phyloP scores from a whole-genome alignment of 2,888 invertebrate species.

The Heliconius ethilla region DNA sequence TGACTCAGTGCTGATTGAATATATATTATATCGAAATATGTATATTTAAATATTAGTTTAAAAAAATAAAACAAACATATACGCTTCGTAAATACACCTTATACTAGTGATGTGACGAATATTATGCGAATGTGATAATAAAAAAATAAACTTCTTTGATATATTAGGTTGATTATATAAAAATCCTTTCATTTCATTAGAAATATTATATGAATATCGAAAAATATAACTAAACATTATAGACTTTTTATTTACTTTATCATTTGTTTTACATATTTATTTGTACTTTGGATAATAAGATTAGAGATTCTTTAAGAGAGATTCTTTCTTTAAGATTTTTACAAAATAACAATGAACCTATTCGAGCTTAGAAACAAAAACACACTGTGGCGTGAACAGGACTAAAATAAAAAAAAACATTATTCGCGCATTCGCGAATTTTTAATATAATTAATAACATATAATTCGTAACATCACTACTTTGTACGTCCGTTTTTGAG shows the following conservation, averaged over 20 bases:
- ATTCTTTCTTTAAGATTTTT: no score
- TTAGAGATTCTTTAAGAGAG: no score
- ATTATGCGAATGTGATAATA: neutral
- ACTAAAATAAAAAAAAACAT: no score
- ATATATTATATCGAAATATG: neutral
- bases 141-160: neutral
- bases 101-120: neutral
- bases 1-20: constrained; percentile 59
- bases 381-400: neutral
- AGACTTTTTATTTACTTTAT: neutral
- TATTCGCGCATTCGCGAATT: no score
- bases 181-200: no score
- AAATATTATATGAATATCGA: no score
- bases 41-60: neutral
- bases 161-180: no score
- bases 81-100: neutral
- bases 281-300: no score
- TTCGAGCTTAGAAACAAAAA: neutral
- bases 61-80: neutral
- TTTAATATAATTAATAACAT: neutral
- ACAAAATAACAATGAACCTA: no score
- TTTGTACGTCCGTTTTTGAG: neutral
- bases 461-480: neutral
- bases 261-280: neutral
- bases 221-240: no score